Base-by-base conservation (phyloP, 1,140 invertebrate species). In the Solen grandis region DNA sequence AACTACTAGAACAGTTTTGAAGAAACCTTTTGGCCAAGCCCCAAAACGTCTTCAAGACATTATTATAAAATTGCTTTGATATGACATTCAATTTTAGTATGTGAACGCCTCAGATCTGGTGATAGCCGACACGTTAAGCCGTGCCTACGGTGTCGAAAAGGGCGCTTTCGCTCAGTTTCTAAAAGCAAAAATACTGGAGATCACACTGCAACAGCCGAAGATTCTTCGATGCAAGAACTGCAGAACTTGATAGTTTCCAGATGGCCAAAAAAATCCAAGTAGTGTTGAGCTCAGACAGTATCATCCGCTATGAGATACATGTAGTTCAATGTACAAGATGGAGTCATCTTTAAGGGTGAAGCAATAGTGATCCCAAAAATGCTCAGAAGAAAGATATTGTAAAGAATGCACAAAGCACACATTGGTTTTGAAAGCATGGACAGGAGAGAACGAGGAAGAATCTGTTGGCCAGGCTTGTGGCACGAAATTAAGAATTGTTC, bases 1-100 rank as follows among this genome's bases (percentile, higher is more conserved):
- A 90, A 68, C 90, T 90, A 16, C 62, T 92, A 84, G 0, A 82
- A 87, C 57, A 78, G n/a, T n/a, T n/a, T n/a, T n/a, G n/a, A 25
- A 89, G 86, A 93, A 93, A 83, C 86, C 81, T 8, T 33, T 86
- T 1, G 57, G 50, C 38, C 68, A 46, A 16, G 79, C 78, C 16
- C 79, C 80, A 19, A 55, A 74, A 27, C 35, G 78, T 46, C 46
- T 81, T 14, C 74, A 84, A 46, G 54, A 69, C 5, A 41, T 84
- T 5, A 83, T 83, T 74, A 84, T 82, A 66, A 36, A 57, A 59
- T 25, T 85, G 27, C 55, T 76, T 41, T 38, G 73, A 72, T 84
- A 84, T 70, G 66, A 84, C 41, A 65, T 84, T 22, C 38, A 19
- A 22, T 83, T 86, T 38, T 35, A 70, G 27, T 85, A 62, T 29